Evolutionary conservation across 2,113 vertebrate genomes (phyloP), one percentile per base, ranked within the genome.

Genomic region (Zosterops pallidus): DNA sequence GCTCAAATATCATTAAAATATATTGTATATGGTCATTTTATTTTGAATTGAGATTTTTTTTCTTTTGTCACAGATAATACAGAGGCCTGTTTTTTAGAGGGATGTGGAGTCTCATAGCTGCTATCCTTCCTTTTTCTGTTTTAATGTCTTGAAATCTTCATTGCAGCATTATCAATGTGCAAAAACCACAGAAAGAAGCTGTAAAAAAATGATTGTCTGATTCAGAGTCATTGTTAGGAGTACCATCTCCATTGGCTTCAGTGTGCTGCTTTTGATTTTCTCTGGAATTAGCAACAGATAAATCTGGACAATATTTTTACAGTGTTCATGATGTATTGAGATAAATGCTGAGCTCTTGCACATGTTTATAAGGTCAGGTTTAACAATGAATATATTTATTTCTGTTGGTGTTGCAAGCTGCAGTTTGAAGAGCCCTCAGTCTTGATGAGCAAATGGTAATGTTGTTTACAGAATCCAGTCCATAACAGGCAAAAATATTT

Each of bases 311-410:
- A 62, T 76, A 89, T 49, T 72, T 95, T 92, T 63, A n/a, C 49
- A 76, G 2, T 22, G 29, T 15, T 74, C 55, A 21, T 63, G 55
- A 72, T 39, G 12, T 47, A 86, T 70, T 83, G 68, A 94, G 87
- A 94, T 91, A 91, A 94, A 88, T 76, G 86, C 23, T 42, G 33
- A 74, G 87, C 39, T 90, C 84, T 95, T 94, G 63, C 55, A 63
- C 5, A 9, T 82, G 87, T 94, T 95, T 91, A 91, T 70, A 76
- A 83, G 46, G 71, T 95, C 82, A 86, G 87, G 67, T 87, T 95
- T 85, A 92, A 59, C 71, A 88, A 74, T 46, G 55, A 83, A 74
- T 72, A 50, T 87, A 92, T 94, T 95, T 97, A 94, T 92, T 95
- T 35, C 70, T 85, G 14, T 55, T 95, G 65, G 67, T 89, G 86